Percentiles rank a stretch among this genome's conserved stretches.
phyloP scores from a whole-genome alignment of 2,888 invertebrate genomes.

The Callimorpha dominula region DNA sequence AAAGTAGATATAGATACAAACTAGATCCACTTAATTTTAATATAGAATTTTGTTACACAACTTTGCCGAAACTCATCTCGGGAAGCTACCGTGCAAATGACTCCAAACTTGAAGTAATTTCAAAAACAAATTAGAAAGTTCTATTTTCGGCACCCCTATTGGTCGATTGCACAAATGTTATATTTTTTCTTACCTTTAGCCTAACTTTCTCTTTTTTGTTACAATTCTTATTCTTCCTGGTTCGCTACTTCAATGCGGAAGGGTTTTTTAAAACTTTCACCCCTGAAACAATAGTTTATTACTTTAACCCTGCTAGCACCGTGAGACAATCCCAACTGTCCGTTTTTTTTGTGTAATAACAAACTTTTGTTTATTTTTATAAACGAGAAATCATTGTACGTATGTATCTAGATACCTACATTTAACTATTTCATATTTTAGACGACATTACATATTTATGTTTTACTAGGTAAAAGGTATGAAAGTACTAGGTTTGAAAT shows the following conservation, averaged over 20 bases:
- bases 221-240: constrained; percentile 79
- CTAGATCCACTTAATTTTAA: constrained; percentile 24
- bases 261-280: constrained; percentile 81
- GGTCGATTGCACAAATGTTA: constrained; percentile 70
- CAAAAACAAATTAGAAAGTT: constrained; percentile 82
- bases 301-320: constrained; percentile 42
- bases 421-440: background rate
- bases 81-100: constrained; percentile 77
- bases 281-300: constrained; percentile 71
- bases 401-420: background rate
- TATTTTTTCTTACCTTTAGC: constrained; percentile 69
- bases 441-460: too few species aligned
- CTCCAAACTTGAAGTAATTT: constrained; percentile 61
- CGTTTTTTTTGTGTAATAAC: constrained; percentile 7
- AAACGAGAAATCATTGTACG: background rate
- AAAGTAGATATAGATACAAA: constrained; percentile 13
- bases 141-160: constrained; percentile 65
- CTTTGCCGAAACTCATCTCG: constrained; percentile 49
- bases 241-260: constrained; percentile 77
- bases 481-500: too few species aligned
- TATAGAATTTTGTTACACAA: constrained; percentile 30
- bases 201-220: constrained; percentile 85
- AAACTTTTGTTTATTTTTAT: constrained; percentile 12
- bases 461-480: too few species aligned
- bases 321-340: constrained; percentile 29